phyloP scores from a whole-genome alignment of 2,113 vertebrate genomes.

The Fregata magnificens region DNA sequence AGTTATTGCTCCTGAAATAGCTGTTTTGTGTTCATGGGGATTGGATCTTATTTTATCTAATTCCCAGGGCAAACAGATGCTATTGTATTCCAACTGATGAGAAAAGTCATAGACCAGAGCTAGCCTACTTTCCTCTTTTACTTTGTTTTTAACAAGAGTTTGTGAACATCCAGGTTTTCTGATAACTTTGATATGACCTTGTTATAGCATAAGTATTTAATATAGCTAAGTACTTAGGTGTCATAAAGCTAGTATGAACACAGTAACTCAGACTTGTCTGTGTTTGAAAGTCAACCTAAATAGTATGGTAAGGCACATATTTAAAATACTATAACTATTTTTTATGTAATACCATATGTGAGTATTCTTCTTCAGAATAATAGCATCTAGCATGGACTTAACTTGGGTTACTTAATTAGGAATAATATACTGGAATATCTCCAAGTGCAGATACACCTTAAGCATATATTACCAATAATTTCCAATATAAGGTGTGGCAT shows the following conservation, averaged over 20 bases:
- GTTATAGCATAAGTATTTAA: background rate
- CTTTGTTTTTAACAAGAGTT: background rate
- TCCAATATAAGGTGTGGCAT: background rate
- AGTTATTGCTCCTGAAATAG: constrained; percentile 34
- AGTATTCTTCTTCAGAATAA: background rate
- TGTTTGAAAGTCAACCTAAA: background rate
- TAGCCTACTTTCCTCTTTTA: background rate
- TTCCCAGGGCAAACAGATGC: constrained; percentile 4
- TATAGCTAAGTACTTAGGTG: background rate
- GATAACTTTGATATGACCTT: background rate
- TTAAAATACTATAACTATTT: background rate
- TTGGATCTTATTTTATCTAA: constrained; percentile 14
- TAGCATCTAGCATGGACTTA: background rate
- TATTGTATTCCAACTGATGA: background rate
- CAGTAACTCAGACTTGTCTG: background rate
- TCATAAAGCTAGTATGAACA: background rate
- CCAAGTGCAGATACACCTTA: background rate
- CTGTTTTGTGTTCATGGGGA: background rate
- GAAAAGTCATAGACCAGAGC: background rate
- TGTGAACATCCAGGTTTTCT: background rate
- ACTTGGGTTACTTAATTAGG: background rate
- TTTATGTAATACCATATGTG: background rate
- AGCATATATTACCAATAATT: background rate
- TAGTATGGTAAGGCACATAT: background rate
- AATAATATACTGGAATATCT: background rate